Percentiles rank a stretch among this genome's conserved stretches.
Evolutionary conservation across 2,113 vertebrate genomes (phyloP).

Genomic region (Gracilinanus agilis): DNA sequence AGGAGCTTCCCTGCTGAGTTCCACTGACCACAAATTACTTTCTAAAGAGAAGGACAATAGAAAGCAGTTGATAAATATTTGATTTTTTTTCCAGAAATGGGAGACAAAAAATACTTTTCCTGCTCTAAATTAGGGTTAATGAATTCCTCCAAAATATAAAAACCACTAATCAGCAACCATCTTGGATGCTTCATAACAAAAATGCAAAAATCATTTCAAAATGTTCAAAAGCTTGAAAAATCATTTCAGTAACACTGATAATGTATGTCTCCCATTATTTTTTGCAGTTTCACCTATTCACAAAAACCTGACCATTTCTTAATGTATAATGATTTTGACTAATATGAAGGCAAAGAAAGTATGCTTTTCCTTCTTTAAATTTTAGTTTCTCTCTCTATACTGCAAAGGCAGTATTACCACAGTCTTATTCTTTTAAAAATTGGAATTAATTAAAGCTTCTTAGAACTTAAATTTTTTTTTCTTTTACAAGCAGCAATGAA

Average conservation of each 20-base stretch:
- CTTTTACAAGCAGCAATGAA: not conserved
- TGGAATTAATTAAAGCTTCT: constrained; percentile 18
- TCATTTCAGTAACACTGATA: not conserved
- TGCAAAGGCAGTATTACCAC: constrained; percentile 31
- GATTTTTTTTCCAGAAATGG: constrained; percentile 61
- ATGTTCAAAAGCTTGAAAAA: constrained; percentile 13
- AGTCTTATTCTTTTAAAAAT: constrained; percentile 37
- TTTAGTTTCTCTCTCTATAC: constrained; percentile 30
- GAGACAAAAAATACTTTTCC: constrained; percentile 49
- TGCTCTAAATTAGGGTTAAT: constrained; percentile 50
- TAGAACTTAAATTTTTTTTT: too few relatives aligned
- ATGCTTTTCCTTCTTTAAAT: not conserved
- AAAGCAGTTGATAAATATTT: constrained; percentile 78
- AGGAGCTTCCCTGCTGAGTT: constrained; percentile 83
- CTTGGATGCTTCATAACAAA: not conserved
- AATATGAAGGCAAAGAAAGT: constrained; percentile 11
- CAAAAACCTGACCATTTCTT: constrained; percentile 31
- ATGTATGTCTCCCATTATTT: not conserved
- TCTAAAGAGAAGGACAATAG: constrained; percentile 75
- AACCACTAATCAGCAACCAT: constrained; percentile 28
- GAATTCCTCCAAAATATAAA: constrained; percentile 35
- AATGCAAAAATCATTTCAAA: constrained; percentile 42
- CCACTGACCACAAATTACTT: constrained; percentile 84
- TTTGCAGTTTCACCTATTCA: constrained; percentile 2
- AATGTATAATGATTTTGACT: not conserved